Conservation (phyloP, 2,888 invertebrate species). For the Heteromyza rotundicornis region DNA sequence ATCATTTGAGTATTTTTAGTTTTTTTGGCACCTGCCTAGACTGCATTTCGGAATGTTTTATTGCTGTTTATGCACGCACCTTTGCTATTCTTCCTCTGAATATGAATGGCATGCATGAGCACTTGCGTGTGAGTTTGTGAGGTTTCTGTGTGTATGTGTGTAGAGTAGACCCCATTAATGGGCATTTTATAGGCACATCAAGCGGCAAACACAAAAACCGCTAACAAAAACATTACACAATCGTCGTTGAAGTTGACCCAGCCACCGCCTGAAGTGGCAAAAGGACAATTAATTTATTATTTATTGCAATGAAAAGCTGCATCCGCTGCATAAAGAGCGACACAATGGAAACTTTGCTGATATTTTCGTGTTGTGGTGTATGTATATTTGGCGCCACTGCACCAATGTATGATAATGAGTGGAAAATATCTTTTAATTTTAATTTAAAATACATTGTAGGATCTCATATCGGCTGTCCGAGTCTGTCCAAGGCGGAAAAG, state of each 20-base stretch:
- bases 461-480: constrained; percentile 5
- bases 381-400: neutral
- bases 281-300: constrained; percentile 1
- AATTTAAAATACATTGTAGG: constrained; percentile 12
- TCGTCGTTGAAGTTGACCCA: too few relatives aligned
- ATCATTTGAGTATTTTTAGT: constrained; percentile 52
- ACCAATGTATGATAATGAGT: neutral
- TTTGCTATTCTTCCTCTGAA: constrained; percentile 16
- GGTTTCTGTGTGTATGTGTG: constrained; percentile 18
- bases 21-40: constrained; percentile 43
- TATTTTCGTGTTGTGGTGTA: neutral
- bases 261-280: neutral
- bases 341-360: constrained; percentile 5
- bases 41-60: neutral
- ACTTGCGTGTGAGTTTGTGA: constrained; percentile 13
- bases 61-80: neutral
- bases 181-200: neutral
- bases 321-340: constrained; percentile 12
- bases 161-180: neutral
- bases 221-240: constrained; percentile 20
- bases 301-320: neutral
- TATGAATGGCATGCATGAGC: constrained; percentile 9
- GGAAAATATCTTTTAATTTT: constrained; percentile 7
- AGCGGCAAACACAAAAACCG: constrained; percentile 16
- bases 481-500: neutral